Evolutionary conservation across 1,140 invertebrate species (phyloP), one percentile per base, ranked within the genome.

Genomic region (Apis cerana): DNA sequence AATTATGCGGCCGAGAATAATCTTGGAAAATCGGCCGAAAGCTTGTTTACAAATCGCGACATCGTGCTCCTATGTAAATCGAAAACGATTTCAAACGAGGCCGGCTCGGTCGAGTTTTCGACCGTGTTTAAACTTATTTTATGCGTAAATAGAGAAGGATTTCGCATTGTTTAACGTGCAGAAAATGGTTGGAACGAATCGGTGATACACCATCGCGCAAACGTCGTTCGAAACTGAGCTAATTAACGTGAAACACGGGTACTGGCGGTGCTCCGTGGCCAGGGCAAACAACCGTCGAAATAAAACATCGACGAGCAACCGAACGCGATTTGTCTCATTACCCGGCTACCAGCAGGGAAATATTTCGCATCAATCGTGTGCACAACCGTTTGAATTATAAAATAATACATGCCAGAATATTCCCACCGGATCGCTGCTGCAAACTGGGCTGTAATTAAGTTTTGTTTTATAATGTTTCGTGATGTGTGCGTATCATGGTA

Each of bases 171-270:
- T 86, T 65, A 80, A 67, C 71, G 50, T 72, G 21, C 67, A 80
- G 85, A 86, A 83, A 83, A 86, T 86, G 33, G 56, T 54, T 70
- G 23, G 11, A 7, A 43, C 61, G 76, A 62, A 82, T 85, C 72
- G n/a, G 5, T 27, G 48, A 43, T 85, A 71, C 67, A 27, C 43
- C 17, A 5, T 4, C 65, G 52, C 52, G n/a, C 69, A 72, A 65
- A 13, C 59, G 43, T 68, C 50, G 50, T 54, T 58, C 74, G 33
- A 43, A 75, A 78, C 71, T 82, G 69, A 85, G 70, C 75, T 82
- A 85, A 85, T 86, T 82, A 85, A 86, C 75, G 78, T 82, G 80
- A 77, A 79, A 82, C 62, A 48, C 33, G 33, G 59, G 59, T 62
- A 71, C 69, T 48, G 33, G 79, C 23, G 23, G 50, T 10, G 48